A percentile compares a stretch with the other conserved stretches of the same genome.
phyloP scores from a whole-genome alignment of 2,113 vertebrate species.

The Anoplopoma fimbria region DNA sequence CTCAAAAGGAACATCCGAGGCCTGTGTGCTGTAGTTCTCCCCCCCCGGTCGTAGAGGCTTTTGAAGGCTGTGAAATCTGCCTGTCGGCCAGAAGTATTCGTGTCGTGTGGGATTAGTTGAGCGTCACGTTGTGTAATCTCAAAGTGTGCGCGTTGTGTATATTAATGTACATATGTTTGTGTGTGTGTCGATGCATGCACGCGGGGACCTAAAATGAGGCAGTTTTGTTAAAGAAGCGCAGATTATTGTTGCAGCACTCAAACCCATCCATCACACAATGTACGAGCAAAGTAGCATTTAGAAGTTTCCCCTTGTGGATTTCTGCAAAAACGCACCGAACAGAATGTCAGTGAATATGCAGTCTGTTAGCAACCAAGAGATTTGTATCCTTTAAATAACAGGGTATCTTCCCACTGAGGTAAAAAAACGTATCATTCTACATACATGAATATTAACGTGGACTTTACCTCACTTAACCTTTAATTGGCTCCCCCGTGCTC shows the following conservation, averaged over 20 bases:
- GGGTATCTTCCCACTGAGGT: not conserved
- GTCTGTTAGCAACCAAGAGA: not conserved
- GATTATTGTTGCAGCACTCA: conserved; percentile 19
- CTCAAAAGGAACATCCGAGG: conserved; percentile 27
- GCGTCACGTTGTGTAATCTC: conserved; percentile 48
- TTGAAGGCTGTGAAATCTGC: conserved; percentile 65
- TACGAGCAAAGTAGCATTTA: conserved; percentile 13
- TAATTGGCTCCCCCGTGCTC: conserved; percentile 46
- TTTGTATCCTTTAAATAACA: conserved; percentile 7
- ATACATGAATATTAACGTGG: conserved; percentile 67
- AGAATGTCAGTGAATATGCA: not conserved
- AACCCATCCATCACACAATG: not conserved
- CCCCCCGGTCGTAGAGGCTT: conserved; percentile 14
- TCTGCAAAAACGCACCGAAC: not conserved
- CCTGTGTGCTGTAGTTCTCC: not conserved
- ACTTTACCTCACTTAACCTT: conserved; percentile 64
- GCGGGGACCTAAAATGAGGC: conserved; percentile 13
- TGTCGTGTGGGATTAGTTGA: conserved; percentile 63
- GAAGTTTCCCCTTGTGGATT: not conserved
- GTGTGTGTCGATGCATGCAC: not conserved
- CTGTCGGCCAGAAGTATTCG: conserved; percentile 57
- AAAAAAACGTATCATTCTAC: conserved; percentile 2
- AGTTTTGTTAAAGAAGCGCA: not conserved
- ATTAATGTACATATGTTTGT: conserved; percentile 5
- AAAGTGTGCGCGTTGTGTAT: conserved; percentile 22